Conservation (phyloP, 2,113 vertebrate species). For the Tychaedon coryphoeus region DNA sequence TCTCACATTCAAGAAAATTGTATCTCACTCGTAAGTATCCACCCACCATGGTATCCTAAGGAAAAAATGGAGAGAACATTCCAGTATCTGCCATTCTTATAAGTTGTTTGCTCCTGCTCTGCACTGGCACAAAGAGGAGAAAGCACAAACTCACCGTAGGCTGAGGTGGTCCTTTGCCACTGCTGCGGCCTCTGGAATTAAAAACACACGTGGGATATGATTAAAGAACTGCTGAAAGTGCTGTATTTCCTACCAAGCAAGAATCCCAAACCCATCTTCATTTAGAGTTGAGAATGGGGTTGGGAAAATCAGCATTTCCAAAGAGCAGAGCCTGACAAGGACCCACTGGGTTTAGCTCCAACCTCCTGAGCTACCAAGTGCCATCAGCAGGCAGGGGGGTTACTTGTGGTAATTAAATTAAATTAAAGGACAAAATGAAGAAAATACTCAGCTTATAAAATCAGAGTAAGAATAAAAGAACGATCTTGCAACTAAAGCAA, state of each 20-base stretch:
- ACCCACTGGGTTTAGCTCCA: background rate
- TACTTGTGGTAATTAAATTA: background rate
- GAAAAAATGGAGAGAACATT: background rate
- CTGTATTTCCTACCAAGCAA: background rate
- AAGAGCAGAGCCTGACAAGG: background rate
- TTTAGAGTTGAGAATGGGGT: background rate
- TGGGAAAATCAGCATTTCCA: background rate
- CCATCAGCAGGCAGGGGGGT: background rate
- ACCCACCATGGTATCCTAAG: background rate
- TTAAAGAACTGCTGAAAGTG: background rate
- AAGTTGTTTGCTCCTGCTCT: background rate
- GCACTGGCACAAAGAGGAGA: background rate
- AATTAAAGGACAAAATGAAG: background rate
- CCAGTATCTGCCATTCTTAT: background rate
- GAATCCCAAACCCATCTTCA: background rate
- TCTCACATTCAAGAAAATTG: background rate
- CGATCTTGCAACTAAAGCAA: background rate
- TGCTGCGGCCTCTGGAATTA: conserved; percentile 91
- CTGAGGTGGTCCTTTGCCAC: conserved; percentile 87
- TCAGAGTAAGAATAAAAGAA: background rate
- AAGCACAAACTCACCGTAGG: conserved; percentile 81
- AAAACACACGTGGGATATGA: background rate
- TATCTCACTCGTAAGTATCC: background rate
- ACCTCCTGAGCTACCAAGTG: background rate
- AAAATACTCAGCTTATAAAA: background rate